These are phyloP conservation scores for Caenorhabditis becei DNA, from an alignment of 2,888 invertebrate genomes.

Conservation along the genomic window DNA sequence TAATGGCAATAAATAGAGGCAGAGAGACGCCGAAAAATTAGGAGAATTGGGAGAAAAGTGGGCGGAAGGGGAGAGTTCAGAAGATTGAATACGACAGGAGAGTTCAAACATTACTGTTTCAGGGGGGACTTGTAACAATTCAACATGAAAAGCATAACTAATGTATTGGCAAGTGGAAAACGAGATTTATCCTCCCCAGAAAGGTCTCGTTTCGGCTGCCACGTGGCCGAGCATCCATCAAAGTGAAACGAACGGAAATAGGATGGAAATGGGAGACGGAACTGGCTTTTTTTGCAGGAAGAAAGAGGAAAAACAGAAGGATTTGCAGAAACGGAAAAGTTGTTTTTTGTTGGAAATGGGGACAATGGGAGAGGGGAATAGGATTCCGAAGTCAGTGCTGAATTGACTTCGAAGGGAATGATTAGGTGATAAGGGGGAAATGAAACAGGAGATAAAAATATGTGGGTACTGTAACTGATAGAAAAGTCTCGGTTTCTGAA, in stretches of 20 bases:
- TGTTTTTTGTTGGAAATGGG: background rate
- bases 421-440: too few relatives aligned
- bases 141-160: too few relatives aligned
- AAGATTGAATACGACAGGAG: background rate
- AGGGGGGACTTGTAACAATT: background rate
- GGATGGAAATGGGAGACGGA: background rate
- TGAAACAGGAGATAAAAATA: too few relatives aligned
- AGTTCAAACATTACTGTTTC: background rate
- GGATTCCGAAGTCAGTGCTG: too few relatives aligned
- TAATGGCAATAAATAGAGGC: conserved; percentile 18
- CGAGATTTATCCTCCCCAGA: too few relatives aligned
- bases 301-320: background rate
- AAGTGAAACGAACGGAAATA: background rate
- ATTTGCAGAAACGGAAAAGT: background rate
- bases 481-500: too few relatives aligned
- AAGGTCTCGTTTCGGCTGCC: too few relatives aligned
- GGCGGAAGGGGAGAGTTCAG: background rate
- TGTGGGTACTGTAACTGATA: too few relatives aligned
- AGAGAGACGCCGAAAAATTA: background rate
- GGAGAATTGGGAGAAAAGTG: background rate
- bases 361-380: too few relatives aligned
- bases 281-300: background rate
- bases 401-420: too few relatives aligned
- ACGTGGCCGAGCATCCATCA: background rate
- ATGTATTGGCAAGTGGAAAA: too few relatives aligned